Conservation (phyloP, 64 coral and sea anemone species). For the Stylophora pistillata region DNA sequence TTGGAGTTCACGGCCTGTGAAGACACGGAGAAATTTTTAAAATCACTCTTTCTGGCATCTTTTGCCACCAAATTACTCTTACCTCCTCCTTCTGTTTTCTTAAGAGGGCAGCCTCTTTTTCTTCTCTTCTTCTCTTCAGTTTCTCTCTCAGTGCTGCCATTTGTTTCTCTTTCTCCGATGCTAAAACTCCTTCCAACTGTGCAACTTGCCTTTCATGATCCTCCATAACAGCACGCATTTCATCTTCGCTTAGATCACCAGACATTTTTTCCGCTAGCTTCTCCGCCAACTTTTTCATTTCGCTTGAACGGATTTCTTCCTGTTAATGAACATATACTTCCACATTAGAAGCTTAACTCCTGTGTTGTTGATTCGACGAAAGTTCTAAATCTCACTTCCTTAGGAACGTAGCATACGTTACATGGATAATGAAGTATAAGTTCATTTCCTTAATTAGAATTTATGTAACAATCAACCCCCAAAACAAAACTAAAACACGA, state of each 20-base stretch:
- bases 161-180: constrained; percentile 79
- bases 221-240: constrained; percentile 85
- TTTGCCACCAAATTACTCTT: background rate
- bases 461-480: no score
- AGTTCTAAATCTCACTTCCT: no score
- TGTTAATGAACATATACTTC: background rate
- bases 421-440: no score
- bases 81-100: constrained; percentile 95
- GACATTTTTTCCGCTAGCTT: constrained; percentile 77
- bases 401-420: no score
- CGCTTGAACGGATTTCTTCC: constrained; percentile 68
- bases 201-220: constrained; percentile 81
- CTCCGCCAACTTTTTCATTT: constrained; percentile 72
- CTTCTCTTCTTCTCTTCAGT: constrained; percentile 77
- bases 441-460: no score
- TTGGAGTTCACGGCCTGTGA: constrained; percentile 87
- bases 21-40: background rate
- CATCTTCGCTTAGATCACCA: constrained; percentile 74
- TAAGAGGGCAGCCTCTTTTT: constrained; percentile 86
- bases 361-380: background rate
- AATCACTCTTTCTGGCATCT: background rate
- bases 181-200: constrained; percentile 66
- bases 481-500: no score
- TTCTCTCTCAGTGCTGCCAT: constrained; percentile 78
- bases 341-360: background rate